Evolutionary conservation across 2,888 invertebrate genomes (phyloP).

Genomic region (Leptinotarsa haldemani): DNA sequence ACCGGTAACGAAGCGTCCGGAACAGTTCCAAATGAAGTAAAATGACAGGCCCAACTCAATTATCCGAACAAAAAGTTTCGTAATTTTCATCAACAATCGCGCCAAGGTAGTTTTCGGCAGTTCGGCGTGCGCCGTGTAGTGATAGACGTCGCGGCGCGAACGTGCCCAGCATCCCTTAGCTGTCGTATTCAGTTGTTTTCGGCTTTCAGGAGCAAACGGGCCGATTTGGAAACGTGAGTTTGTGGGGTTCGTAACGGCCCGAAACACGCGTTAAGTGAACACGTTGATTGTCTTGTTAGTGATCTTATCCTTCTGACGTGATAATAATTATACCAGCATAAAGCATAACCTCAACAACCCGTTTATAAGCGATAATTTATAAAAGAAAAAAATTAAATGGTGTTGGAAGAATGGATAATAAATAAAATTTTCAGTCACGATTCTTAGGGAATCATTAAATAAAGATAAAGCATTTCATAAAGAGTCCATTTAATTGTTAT

Average conservation of each 20-base stretch:
- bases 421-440: too few species aligned
- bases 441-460: too few species aligned
- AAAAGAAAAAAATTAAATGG: too few species aligned
- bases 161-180: conserved; percentile 25
- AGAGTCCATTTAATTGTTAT: too few species aligned
- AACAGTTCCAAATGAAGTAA: conserved; percentile 15
- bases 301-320: background rate
- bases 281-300: background rate
- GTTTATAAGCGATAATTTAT: too few species aligned
- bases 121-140: conserved; percentile 20
- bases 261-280: background rate
- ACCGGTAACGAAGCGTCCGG: conserved; percentile 3
- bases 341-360: too few species aligned
- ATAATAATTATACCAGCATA: too few species aligned
- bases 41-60: conserved; percentile 10
- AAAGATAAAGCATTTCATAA: too few species aligned
- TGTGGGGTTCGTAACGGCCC: background rate
- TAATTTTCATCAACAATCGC: conserved; percentile 18
- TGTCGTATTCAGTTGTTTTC: conserved; percentile 22
- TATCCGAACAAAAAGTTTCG: conserved; percentile 12
- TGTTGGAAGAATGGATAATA: too few species aligned
- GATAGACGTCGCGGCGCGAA: conserved; percentile 21
- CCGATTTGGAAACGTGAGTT: background rate
- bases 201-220: conserved; percentile 1
- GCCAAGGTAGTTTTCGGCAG: conserved; percentile 3